Conservation (phyloP, 1,140 invertebrate genomes). For the Andrena cerasifolii region DNA sequence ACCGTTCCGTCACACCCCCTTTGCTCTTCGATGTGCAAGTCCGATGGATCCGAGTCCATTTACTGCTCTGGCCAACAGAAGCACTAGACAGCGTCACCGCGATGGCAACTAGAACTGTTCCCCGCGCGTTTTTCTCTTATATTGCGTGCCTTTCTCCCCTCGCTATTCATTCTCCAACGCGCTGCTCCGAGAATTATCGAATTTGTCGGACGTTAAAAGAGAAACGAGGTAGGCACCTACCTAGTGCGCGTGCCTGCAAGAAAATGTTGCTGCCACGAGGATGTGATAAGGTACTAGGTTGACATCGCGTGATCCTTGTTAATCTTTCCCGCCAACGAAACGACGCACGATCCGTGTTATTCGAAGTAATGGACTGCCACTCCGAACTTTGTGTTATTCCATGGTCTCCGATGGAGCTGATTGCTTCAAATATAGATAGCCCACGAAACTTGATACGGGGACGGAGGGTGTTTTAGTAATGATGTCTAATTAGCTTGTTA, state of each 20-base stretch:
- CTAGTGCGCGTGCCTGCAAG: not conserved
- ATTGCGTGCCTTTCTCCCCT: not conserved
- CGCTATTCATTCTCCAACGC: not conserved
- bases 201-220: no score
- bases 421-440: not conserved
- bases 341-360: not conserved
- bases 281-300: not conserved
- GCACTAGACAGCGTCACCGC: not conserved
- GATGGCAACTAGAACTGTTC: not conserved
- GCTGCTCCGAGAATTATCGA: no score
- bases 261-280: not conserved
- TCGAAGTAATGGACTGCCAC: not conserved
- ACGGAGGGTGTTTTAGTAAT: not conserved
- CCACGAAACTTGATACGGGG: no score
- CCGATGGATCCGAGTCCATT: slow-evolving; percentile 47
- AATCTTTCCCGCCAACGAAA: not conserved
- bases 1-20: slow-evolving; percentile 17
- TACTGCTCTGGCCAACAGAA: slow-evolving; percentile 18
- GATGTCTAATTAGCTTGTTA: not conserved
- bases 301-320: not conserved
- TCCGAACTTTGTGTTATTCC: not conserved
- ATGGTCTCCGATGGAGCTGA: not conserved
- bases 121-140: not conserved
- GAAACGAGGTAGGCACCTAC: no score
- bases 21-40: slow-evolving; percentile 43